phyloP scores from a whole-genome alignment of 2,113 vertebrate genomes.

The Zeus faber region DNA sequence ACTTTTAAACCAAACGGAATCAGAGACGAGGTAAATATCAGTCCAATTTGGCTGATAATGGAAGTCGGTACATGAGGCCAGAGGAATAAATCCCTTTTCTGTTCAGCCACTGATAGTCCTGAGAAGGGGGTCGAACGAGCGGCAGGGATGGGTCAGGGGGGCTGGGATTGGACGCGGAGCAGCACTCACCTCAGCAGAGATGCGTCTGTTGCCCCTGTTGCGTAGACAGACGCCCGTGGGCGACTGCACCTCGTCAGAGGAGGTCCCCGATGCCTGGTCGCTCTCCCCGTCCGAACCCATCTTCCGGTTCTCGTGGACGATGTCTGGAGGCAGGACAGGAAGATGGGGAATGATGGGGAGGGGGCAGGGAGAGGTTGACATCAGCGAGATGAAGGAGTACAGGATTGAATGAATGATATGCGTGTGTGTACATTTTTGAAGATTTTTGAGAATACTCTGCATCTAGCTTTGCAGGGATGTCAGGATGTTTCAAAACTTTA shows the following conservation, averaged over 20 bases:
- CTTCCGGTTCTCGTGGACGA: slow-evolving; percentile 95
- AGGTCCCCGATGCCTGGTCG: slow-evolving; percentile 92
- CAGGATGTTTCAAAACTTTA: too few species aligned
- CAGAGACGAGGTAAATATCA: too few species aligned
- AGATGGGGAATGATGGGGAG: neutral
- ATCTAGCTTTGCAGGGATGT: too few species aligned
- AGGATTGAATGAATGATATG: too few species aligned
- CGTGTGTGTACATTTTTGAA: neutral
- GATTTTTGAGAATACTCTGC: neutral
- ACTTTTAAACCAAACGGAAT: too few species aligned
- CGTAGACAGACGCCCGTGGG: slow-evolving; percentile 92
- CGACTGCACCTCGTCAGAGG: slow-evolving; percentile 94
- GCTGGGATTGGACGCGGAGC: too few species aligned
- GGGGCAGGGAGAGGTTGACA: slow-evolving; percentile 3
- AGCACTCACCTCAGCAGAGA: slow-evolving; percentile 88
- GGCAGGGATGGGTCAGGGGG: too few species aligned
- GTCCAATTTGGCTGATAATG: too few species aligned
- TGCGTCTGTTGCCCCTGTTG: slow-evolving; percentile 88
- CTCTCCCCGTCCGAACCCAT: slow-evolving; percentile 97
- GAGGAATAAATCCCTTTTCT: too few species aligned
- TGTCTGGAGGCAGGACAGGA: slow-evolving; percentile 75
- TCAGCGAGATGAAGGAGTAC: slow-evolving; percentile 1
- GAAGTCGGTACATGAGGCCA: too few species aligned
- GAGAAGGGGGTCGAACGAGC: too few species aligned
- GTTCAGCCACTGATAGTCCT: too few species aligned